These are phyloP conservation scores for Hesperia comma DNA, from an alignment of 2,888 invertebrate species.

Conservation along the genomic window DNA sequence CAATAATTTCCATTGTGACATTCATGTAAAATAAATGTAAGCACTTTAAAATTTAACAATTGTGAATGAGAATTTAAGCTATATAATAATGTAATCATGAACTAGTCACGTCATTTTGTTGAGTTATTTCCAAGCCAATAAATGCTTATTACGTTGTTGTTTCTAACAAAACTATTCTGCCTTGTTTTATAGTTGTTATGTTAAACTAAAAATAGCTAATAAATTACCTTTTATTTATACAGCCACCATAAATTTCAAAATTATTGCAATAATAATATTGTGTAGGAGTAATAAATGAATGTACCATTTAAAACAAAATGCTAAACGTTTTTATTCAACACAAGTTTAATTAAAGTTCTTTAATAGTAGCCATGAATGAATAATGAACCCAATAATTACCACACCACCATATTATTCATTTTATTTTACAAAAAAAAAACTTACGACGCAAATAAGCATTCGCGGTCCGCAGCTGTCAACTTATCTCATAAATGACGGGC, in stretches of 20 bases:
- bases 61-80: background rate
- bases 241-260: background rate
- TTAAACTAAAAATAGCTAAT: background rate
- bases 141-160: too few species aligned
- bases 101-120: too few species aligned
- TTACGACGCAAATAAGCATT: slow-evolving; percentile 55
- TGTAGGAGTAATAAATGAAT: background rate
- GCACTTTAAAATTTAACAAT: too few species aligned
- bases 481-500: slow-evolving; percentile 55
- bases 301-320: slow-evolving; percentile 20
- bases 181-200: too few species aligned
- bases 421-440: slow-evolving; percentile 33
- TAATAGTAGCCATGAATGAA: slow-evolving; percentile 39
- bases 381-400: slow-evolving; percentile 28
- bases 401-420: slow-evolving; percentile 20
- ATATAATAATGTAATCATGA: too few species aligned
- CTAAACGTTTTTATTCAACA: slow-evolving; percentile 11
- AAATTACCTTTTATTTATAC: background rate
- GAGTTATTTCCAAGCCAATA: too few species aligned
- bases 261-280: background rate
- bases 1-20: too few species aligned
- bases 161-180: too few species aligned
- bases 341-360: slow-evolving; percentile 20
- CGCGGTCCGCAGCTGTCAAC: slow-evolving; percentile 66
- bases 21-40: too few species aligned